Base-by-base conservation (phyloP, 2,113 vertebrate genomes). In the Bubo bubo region DNA sequence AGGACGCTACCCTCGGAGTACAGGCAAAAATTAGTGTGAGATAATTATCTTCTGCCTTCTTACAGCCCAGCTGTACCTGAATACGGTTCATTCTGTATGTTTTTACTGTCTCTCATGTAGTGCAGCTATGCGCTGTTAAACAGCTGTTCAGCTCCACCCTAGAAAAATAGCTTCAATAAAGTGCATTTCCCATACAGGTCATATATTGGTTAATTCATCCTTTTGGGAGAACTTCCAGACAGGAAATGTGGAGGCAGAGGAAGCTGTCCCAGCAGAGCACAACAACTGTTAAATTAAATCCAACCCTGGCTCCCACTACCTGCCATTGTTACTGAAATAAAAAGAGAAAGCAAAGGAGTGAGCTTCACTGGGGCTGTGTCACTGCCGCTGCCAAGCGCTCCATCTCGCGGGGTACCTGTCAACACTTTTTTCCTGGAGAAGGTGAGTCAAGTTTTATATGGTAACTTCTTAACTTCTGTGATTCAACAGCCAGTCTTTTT, bases 101-200 rank as follows among this genome's bases (percentile, higher is more conserved):
- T 87, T 95, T 86, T 75, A 63, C 47, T 45, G 39, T 66, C 37
- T 89, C 80, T 94, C 72, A 58, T 1, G 2, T 43, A 67, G 62
- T 34, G 74, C 79, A 94, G 91, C 77, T 74, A 62, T 90, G 84
- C 20, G 4, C 74, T 88, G 55, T 90, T 95, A 91, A 95, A 88
- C 93, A 96, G 91, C 93, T 95, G 80, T 66, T 95, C 62, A 73
- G 81, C 67, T 95, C 96, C 94, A 95, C 91, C 95, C 94, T 91
- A 85, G 91, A 95, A 95, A 95, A 96, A 93, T 79, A 85, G 89
- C 80, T 95, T 93, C 94, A 95, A 94, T 97, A 96, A 95, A 80
- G 71, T n/a, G 30, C 62, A 55, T 79, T 93, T 95, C 91, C 95
- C 84, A 95, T 73, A 80, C 87, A 95, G 95, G 93, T 94, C 93